phyloP scores from a whole-genome alignment of 2,113 vertebrate species.

The Butastur rufipennis region DNA sequence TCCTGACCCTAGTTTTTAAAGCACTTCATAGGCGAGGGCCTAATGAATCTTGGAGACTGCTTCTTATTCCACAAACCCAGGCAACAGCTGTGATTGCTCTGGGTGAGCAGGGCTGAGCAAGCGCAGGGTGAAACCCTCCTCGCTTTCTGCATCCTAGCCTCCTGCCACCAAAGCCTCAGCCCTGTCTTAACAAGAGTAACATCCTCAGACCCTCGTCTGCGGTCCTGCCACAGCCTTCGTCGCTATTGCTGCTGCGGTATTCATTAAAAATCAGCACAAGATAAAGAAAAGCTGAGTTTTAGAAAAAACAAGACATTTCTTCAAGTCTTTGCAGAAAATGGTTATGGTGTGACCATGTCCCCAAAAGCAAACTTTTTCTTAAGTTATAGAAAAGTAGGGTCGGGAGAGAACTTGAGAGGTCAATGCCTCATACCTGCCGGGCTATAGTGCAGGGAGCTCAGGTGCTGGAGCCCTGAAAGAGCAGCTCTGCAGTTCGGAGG shows the following conservation, averaged over 20 bases:
- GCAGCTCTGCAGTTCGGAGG: neutral
- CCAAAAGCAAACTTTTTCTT: neutral
- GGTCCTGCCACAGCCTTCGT: neutral
- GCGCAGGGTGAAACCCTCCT: neutral
- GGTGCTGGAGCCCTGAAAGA: accelerated
- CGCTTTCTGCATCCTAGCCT: neutral
- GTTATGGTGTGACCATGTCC: accelerated
- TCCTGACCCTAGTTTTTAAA: slow-evolving; percentile 50
- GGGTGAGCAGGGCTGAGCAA: neutral
- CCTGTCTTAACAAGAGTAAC: neutral
- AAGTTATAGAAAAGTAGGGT: neutral
- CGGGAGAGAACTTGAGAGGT: neutral
- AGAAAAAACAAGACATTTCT: neutral
- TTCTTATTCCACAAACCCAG: neutral
- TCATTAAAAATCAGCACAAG: neutral
- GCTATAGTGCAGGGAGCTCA: neutral
- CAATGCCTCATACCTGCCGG: neutral
- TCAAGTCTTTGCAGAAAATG: neutral
- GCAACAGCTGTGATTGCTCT: slow-evolving; percentile 22
- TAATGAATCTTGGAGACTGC: slow-evolving; percentile 44
- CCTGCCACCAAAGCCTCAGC: neutral
- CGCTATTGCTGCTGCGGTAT: neutral
- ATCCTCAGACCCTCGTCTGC: neutral
- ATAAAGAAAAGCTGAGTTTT: neutral
- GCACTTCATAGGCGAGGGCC: slow-evolving; percentile 22